Evolutionary conservation across 2,888 invertebrate genomes (phyloP), one percentile per base, ranked within the genome.

Genomic region (Pyrocoelia pectoralis): DNA sequence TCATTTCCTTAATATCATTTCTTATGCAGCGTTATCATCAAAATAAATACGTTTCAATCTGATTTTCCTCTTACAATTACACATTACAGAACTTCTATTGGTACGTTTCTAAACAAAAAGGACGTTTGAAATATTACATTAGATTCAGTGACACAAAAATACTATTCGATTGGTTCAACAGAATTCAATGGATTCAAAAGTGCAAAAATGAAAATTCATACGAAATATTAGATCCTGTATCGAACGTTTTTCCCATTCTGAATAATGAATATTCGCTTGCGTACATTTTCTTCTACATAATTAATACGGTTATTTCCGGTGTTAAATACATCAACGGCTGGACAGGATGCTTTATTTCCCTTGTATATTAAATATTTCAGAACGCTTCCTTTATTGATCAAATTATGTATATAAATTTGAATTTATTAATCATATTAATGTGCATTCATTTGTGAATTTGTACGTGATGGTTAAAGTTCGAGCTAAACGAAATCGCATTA

Each of bases 331-430:
- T 55, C 49, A 59, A 50, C 50, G 58, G 49, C 55, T 33, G 55
- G 63, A 59, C 63, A 58, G 58, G 63, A 59, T 49, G 54, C 55
- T 58, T 49, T 57, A 64, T 59, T 64, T 64, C 58, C 63, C 54
- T 17, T 19, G 24, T 38, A 38, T 43, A 59, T 59, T 64, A 58
- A 63, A 63, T 63, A 63, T 58, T 63, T 24, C 24, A 54, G 33
- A 40, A 15, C 38, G 33, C 56, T 56, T 56, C 56, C 56, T 41
- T 28, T 56, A 38, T 41, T 41, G 56, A 56, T 48, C 28, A 56
- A 55, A 29, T 46, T 55, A 28, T 46, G n/a, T 6, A 3, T 24
- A 24, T 55, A n/a, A 55, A 55, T 24, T 18, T 46, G 46, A 46
- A 17, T 46, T 15, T 12, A 12, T 28, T 6, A 28, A 28, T 28